phyloP scores from a whole-genome alignment of 2,797 vertebrate species.

The Acanthiza pusilla region DNA sequence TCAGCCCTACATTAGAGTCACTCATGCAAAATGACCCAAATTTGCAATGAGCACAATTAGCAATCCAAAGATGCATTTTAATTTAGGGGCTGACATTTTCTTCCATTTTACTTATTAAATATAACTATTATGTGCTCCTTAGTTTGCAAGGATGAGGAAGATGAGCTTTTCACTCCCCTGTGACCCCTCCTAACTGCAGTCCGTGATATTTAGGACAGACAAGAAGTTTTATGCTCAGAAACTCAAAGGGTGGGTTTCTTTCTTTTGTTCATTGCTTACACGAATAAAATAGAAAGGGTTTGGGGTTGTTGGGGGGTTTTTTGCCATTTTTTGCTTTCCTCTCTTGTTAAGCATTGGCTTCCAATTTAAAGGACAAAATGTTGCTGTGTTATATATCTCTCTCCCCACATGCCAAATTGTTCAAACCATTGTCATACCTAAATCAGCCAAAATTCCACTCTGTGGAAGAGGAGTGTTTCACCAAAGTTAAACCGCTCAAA shows the following conservation, averaged over 20 bases:
- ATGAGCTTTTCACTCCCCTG: neutral
- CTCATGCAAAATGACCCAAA: slow-evolving; percentile 82
- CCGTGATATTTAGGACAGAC: neutral
- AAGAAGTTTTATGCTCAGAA: neutral
- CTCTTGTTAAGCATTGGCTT: neutral
- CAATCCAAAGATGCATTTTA: slow-evolving; percentile 72
- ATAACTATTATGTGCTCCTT: slow-evolving; percentile 38
- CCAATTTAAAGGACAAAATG: neutral
- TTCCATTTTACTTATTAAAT: slow-evolving; percentile 68
- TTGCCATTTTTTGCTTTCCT: neutral
- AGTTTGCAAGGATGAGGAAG: neutral
- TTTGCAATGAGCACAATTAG: slow-evolving; percentile 76
- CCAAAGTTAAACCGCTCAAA: neutral
- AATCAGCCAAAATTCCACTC: neutral
- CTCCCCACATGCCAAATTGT: neutral
- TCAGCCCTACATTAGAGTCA: slow-evolving; percentile 67
- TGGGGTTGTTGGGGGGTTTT: rapidly evolving
- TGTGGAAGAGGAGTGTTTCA: neutral
- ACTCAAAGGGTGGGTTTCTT: neutral
- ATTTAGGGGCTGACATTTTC: slow-evolving; percentile 63
- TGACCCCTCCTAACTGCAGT: neutral
- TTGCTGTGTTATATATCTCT: neutral
- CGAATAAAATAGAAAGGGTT: neutral
- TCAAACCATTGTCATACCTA: neutral
- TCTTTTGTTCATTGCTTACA: neutral